Evolutionary conservation across 2,113 vertebrate species (phyloP).

Genomic region (Etia nguti): DNA sequence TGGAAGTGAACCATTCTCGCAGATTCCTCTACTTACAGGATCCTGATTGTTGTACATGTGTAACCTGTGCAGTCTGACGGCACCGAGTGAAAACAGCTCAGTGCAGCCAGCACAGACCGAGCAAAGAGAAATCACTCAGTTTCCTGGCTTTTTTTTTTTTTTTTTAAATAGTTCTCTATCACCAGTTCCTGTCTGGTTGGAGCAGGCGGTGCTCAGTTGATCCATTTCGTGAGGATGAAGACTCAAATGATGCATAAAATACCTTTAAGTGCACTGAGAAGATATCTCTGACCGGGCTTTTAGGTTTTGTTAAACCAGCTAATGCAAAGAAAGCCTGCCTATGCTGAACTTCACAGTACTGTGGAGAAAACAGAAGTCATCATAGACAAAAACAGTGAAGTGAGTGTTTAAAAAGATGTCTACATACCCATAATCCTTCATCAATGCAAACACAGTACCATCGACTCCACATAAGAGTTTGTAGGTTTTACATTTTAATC

Average conservation of each 20-base stretch:
- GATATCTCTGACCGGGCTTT: not conserved
- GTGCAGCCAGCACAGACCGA: not conserved
- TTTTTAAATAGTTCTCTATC: not conserved
- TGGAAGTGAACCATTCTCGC: not conserved
- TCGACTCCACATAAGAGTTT: not conserved
- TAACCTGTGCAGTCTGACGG: not conserved
- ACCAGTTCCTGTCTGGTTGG: not conserved
- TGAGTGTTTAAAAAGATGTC: not conserved
- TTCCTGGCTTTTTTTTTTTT: fast-evolving
- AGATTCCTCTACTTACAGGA: not conserved
- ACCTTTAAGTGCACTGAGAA: not conserved
- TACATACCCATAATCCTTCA: not conserved
- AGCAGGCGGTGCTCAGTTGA: not conserved
- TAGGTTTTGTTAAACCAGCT: not conserved
- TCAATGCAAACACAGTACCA: not conserved
- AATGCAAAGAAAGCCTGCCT: not conserved
- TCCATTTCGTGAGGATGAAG: not conserved
- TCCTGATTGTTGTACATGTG: not conserved
- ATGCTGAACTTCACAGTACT: not conserved
- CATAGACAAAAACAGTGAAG: not conserved
- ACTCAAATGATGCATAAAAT: fast-evolving
- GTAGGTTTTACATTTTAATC: not conserved
- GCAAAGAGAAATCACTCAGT: not conserved
- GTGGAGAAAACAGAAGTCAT: not conserved
- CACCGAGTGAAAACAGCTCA: too few species aligned